Evolutionary conservation across 2,797 vertebrate genomes (phyloP).

Genomic region (Diglossa cyanea): DNA sequence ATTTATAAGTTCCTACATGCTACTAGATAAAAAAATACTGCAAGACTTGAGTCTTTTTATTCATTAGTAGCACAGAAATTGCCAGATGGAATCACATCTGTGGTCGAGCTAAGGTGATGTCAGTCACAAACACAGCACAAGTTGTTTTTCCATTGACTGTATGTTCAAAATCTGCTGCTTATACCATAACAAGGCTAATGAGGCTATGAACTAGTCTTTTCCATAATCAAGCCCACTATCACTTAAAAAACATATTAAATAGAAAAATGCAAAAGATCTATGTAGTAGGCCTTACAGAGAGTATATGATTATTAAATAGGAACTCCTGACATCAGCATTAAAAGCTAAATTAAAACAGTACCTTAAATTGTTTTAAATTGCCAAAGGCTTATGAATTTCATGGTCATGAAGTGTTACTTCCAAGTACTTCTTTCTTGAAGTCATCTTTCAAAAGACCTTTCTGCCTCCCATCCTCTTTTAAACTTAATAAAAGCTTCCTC

Average conservation of each 20-base stretch:
- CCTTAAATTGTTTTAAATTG: not conserved
- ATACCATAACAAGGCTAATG: not conserved
- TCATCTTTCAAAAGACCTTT: not conserved
- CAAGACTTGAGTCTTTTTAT: not conserved
- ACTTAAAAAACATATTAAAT: not conserved
- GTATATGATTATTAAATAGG: not conserved
- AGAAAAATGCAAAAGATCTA: not conserved
- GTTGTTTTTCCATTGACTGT: not conserved
- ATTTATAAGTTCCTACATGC: not conserved
- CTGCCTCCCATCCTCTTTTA: not conserved
- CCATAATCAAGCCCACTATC: not conserved
- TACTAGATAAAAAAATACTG: not conserved
- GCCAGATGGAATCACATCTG: constrained; percentile 28
- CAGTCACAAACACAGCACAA: not conserved
- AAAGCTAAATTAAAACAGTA: not conserved
- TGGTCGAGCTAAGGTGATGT: not conserved
- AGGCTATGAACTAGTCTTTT: not conserved
- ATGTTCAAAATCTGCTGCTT: not conserved
- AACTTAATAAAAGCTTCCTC: not conserved
- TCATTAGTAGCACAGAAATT: not conserved
- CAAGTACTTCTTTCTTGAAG: not conserved
- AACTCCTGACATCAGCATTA: not conserved
- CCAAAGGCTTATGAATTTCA: not conserved
- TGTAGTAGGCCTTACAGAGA: not conserved
- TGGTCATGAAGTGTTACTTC: not conserved